Evolutionary conservation across 2,888 invertebrate genomes (phyloP), one percentile per base, ranked within the genome.

Genomic region (Taenaris catops): DNA sequence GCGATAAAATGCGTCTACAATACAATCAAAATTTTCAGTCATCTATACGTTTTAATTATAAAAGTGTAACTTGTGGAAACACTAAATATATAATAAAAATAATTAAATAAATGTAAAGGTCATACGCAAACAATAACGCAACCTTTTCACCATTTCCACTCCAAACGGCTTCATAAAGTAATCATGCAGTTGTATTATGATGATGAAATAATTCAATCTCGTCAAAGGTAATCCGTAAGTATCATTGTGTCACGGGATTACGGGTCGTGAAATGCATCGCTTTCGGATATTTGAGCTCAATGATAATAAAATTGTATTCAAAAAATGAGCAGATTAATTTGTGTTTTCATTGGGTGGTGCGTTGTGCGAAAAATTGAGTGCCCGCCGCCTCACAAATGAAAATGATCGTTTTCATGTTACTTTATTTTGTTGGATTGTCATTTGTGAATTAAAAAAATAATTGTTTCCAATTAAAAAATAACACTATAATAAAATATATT

Each of bases 301-400:
- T 84, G 59, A 84, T 83, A 32, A 81, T 80, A 75, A 84, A 84
- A 79, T 83, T 80, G 74, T 67, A 74, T 72, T 70, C 73, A 78
- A 86, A 83, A 84, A 84, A 84, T 86, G 79, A 84, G 80, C 64
- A 83, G 84, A 86, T 86, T 86, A 86, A 86, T 83, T 84, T 83
- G 70, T 73, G 63, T 80, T 81, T 83, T 73, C 81, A 81, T 83
- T 72, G 80, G 73, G 63, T 58, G 68, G 76, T 76, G 78, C 83
- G 78, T 73, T 80, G 67, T 80, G 84, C 83, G 86, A 86, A 76
- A 86, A 86, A 86, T 86, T 86, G 86, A 63, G 66, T 66, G 69
- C 49, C 58, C 72, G 50, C 67, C 60, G 50, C 67, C 60, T 62
- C 64, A 64, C 70, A 74, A 86, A 83, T 84, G 74, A 70, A 83